Conservation (phyloP, 2,113 vertebrate species). For the Neotoma lepida region DNA sequence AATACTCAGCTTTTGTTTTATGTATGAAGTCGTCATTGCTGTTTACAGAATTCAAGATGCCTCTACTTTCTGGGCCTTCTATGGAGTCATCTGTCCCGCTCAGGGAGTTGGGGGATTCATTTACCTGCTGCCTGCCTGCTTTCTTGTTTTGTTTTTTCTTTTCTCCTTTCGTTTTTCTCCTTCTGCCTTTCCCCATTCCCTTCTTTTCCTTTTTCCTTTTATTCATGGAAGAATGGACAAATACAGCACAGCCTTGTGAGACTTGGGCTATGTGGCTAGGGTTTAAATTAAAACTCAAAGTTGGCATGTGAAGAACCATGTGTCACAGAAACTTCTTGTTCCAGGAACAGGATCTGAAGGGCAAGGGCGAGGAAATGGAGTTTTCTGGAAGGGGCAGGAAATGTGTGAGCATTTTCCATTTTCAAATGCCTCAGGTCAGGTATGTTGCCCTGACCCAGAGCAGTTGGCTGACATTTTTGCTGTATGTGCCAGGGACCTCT, state of each 20-base stretch:
- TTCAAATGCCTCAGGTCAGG: background rate
- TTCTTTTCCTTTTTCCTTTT: background rate
- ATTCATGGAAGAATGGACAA: background rate
- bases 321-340: background rate
- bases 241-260: background rate
- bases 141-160: fast-evolving
- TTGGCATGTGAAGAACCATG: background rate
- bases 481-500: background rate
- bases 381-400: constrained; percentile 46
- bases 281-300: background rate
- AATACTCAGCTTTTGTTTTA: constrained; percentile 14
- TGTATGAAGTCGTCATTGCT: background rate
- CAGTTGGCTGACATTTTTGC: constrained; percentile 27
- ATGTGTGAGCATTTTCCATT: constrained; percentile 56
- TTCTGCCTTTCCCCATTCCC: fast-evolving
- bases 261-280: background rate
- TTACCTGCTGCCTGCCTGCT: background rate
- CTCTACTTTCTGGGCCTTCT: background rate
- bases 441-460: background rate
- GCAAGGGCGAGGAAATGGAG: background rate
- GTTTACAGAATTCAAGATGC: background rate
- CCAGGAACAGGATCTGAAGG: constrained; percentile 12
- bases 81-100: background rate
- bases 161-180: too few relatives aligned
- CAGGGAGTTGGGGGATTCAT: fast-evolving